Evolutionary conservation across 2,797 vertebrate species (phyloP).

Genomic region (Eulemur rubriventer): DNA sequence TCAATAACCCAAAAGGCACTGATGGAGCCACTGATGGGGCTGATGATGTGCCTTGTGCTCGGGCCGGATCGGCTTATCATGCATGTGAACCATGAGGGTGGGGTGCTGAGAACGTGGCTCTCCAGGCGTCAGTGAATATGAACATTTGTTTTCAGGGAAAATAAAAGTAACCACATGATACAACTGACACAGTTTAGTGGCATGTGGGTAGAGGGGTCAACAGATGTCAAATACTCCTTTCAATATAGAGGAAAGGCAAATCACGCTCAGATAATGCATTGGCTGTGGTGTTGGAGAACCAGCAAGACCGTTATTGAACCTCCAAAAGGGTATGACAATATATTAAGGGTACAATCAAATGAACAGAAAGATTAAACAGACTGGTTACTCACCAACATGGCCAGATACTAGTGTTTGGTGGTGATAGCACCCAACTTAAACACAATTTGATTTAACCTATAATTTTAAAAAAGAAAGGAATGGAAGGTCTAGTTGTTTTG

Average conservation of each 20-base stretch:
- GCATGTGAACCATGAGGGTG: neutral
- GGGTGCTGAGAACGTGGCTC: neutral
- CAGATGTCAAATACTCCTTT: slow-evolving; percentile 60
- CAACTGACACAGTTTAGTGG: slow-evolving; percentile 61
- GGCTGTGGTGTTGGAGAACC: slow-evolving; percentile 80
- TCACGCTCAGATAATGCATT: slow-evolving; percentile 81
- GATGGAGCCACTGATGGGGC: neutral
- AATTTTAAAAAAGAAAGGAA: neutral
- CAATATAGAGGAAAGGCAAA: slow-evolving; percentile 73
- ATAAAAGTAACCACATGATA: slow-evolving; percentile 33
- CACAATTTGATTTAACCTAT: neutral
- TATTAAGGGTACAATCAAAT: neutral
- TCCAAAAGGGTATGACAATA: neutral
- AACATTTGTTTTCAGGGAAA: slow-evolving; percentile 27
- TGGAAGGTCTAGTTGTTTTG: neutral
- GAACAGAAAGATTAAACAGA: neutral
- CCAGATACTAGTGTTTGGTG: neutral
- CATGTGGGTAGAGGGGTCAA: slow-evolving; percentile 68
- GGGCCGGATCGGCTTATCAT: too few relatives aligned
- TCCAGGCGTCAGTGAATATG: neutral
- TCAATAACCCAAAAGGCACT: neutral
- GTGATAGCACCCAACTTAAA: neutral
- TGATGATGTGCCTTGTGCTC: neutral
- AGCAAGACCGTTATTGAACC: neutral
- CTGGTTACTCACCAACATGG: accelerated